phyloP scores from a whole-genome alignment of 2,113 vertebrate genomes.

The Columba janthina region DNA sequence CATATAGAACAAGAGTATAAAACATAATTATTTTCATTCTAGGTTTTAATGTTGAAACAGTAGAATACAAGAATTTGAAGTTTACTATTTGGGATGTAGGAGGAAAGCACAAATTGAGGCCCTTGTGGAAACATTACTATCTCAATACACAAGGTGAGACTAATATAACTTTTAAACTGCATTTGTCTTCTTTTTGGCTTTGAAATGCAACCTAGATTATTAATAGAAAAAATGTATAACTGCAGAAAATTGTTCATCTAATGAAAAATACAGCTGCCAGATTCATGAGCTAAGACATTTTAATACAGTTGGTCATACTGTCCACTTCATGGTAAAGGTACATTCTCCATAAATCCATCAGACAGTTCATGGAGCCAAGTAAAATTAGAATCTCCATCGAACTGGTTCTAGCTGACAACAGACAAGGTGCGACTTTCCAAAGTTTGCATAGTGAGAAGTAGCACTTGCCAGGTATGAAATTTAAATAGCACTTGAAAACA shows the following conservation, averaged over 20 bases:
- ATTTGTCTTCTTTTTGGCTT: background rate
- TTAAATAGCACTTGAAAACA: slow-evolving; percentile 1
- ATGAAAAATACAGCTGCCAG: background rate
- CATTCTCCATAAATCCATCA: slow-evolving; percentile 12
- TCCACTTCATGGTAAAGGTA: background rate
- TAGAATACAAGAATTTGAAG: slow-evolving; percentile 98
- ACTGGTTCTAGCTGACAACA: background rate
- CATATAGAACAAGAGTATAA: background rate
- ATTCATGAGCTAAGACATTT: slow-evolving; percentile 4
- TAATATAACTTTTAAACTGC: background rate
- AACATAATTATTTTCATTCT: slow-evolving; percentile 20
- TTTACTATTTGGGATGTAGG: slow-evolving; percentile 99
- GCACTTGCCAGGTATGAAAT: slow-evolving; percentile 9
- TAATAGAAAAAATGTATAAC: background rate
- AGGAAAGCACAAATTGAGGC: slow-evolving; percentile 95
- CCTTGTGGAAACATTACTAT: slow-evolving; percentile 98
- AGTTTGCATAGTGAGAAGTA: background rate
- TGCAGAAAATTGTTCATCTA: background rate
- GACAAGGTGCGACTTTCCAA: background rate
- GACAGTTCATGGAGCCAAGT: background rate
- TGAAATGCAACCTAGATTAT: background rate
- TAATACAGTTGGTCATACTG: background rate
- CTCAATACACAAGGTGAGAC: slow-evolving; percentile 95
- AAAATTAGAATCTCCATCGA: slow-evolving; percentile 17
- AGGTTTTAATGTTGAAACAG: slow-evolving; percentile 98